Conservation (phyloP, 2,888 invertebrate genomes). For the Nycteola revayana region DNA sequence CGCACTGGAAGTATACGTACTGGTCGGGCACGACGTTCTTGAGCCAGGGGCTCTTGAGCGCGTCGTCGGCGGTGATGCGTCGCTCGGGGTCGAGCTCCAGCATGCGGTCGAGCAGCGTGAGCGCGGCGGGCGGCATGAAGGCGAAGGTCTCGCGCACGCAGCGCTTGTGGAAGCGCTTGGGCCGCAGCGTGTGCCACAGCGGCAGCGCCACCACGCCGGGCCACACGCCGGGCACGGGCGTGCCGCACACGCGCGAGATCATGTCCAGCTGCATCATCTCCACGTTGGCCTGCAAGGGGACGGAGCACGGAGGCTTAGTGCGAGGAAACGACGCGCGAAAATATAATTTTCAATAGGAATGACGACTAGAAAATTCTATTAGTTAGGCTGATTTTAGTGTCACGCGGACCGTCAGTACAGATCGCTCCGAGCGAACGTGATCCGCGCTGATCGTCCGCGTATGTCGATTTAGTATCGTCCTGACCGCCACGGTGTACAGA, state of each 20-base stretch:
- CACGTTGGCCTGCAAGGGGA: slow-evolving; percentile 89
- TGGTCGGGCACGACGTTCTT: slow-evolving; percentile 94
- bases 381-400: no score
- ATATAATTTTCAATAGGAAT: no score
- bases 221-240: slow-evolving; percentile 98
- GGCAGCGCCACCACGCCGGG: slow-evolving; percentile 97
- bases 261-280: slow-evolving; percentile 97
- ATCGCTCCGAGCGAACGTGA: no score
- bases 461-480: no score
- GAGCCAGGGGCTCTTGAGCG: slow-evolving; percentile 95
- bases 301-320: neutral
- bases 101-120: slow-evolving; percentile 97
- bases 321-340: no score
- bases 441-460: no score
- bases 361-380: no score
- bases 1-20: slow-evolving; percentile 85
- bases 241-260: slow-evolving; percentile 96
- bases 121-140: slow-evolving; percentile 93
- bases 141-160: slow-evolving; percentile 96
- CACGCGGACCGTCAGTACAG: no score
- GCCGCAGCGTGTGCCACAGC: slow-evolving; percentile 94
- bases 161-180: slow-evolving; percentile 94
- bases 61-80: slow-evolving; percentile 96
- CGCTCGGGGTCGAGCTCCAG: slow-evolving; percentile 96
- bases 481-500: no score